A percentile compares a stretch with the other conserved stretches of the same genome.
These are phyloP conservation scores for Spisula subtruncata DNA, from an alignment of 2,888 invertebrate genomes.

Conservation along the genomic window DNA sequence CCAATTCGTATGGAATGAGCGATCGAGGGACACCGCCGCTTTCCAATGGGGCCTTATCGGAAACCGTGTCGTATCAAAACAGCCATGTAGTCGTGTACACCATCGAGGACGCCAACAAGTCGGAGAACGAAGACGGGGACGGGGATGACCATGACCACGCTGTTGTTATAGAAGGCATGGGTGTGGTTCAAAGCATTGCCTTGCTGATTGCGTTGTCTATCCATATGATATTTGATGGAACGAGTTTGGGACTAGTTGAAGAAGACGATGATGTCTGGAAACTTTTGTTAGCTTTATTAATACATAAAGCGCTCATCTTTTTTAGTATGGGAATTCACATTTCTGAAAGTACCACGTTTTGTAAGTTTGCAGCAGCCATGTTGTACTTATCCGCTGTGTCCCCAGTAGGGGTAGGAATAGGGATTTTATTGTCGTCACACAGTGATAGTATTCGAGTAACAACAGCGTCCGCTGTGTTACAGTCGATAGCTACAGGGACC, in stretches of 20 bases:
- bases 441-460: neutral
- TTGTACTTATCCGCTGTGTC: slow-evolving; percentile 40
- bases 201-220: slow-evolving; percentile 89
- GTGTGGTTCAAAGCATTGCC: slow-evolving; percentile 86
- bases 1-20: no score
- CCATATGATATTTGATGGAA: slow-evolving; percentile 90
- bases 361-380: slow-evolving; percentile 42
- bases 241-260: slow-evolving; percentile 89
- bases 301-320: slow-evolving; percentile 89
- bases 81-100: slow-evolving; percentile 7
- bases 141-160: neutral
- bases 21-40: no score
- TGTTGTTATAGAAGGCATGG: slow-evolving; percentile 21
- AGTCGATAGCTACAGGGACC: slow-evolving; percentile 55
- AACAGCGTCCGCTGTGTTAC: slow-evolving; percentile 37
- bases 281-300: slow-evolving; percentile 88
- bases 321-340: slow-evolving; percentile 89
- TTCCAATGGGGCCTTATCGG: neutral
- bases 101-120: neutral
- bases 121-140: neutral
- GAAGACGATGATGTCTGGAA: slow-evolving; percentile 81
- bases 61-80: slow-evolving; percentile 33
- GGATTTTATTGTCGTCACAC: slow-evolving; percentile 37
- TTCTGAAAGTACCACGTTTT: slow-evolving; percentile 37
- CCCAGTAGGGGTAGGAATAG: slow-evolving; percentile 46